Percentiles rank a stretch among this genome's conserved stretches.
These are phyloP conservation scores for Riptortus pedestris DNA, from an alignment of 1,140 invertebrate genomes.

Conservation along the genomic window DNA sequence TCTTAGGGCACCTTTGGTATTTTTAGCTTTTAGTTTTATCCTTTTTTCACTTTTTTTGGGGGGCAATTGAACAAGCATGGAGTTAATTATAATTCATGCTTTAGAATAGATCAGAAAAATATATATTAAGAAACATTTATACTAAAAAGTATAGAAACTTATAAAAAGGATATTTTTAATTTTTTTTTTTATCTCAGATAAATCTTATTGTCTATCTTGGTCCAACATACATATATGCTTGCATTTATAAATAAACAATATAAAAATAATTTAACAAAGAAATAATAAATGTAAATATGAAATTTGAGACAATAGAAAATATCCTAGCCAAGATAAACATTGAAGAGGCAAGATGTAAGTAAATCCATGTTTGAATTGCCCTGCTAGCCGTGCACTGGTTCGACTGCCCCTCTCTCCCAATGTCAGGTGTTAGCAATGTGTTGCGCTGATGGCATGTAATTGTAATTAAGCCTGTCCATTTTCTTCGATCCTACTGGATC, in stretches of 20 bases:
- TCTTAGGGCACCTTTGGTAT: constrained; percentile 32
- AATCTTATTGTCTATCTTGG: constrained; percentile 26
- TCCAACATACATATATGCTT: constrained; percentile 25
- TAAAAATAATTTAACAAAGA: constrained; percentile 17
- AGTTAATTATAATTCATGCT: constrained; percentile 16
- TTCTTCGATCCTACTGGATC: constrained; percentile 54
- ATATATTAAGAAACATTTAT: constrained; percentile 9
- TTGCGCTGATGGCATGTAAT: constrained; percentile 31
- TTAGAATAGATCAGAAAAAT: constrained; percentile 15
- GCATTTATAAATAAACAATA: constrained; percentile 10
- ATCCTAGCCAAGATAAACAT: constrained; percentile 14
- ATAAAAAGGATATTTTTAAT: background rate
- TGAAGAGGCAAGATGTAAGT: constrained; percentile 12
- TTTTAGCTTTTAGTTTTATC: constrained; percentile 22
- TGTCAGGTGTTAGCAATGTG: constrained; percentile 28
- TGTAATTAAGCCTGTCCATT: constrained; percentile 53
- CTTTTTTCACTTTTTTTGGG: constrained; percentile 18
- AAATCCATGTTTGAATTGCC: constrained; percentile 26
- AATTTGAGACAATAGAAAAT: constrained; percentile 10
- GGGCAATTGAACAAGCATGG: constrained; percentile 28
- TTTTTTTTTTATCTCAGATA: constrained; percentile 13
- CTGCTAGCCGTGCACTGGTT: constrained; percentile 23
- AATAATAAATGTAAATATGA: constrained; percentile 11
- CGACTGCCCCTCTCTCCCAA: constrained; percentile 21
- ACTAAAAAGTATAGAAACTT: constrained; percentile 10